These are phyloP conservation scores for Brachionus rotundiformis DNA, from an alignment of 1,140 invertebrate species.

Conservation along the genomic window DNA sequence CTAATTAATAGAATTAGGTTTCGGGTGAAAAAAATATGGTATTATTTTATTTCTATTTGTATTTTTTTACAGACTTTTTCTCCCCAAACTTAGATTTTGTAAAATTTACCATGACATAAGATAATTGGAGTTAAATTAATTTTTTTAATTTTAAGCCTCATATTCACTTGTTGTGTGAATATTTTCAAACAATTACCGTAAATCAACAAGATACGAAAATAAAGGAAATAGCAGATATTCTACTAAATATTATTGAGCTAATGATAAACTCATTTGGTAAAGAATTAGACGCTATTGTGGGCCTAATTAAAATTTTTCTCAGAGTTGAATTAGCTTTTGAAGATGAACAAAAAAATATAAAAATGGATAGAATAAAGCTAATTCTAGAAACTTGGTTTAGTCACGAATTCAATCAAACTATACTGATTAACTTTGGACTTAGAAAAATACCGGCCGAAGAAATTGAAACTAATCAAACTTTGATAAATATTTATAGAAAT, in stretches of 20 bases:
- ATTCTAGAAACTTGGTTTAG: not conserved
- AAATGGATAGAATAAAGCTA: not conserved
- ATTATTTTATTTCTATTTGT: too few relatives aligned
- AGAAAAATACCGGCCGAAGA: not conserved
- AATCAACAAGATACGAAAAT: not conserved
- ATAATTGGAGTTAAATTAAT: too few relatives aligned
- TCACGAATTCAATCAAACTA: not conserved
- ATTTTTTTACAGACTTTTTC: too few relatives aligned
- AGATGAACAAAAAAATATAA: not conserved
- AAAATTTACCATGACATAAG: too few relatives aligned
- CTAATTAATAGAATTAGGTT: too few relatives aligned
- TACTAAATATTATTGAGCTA: not conserved
- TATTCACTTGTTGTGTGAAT: not conserved
- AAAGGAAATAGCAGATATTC: not conserved
- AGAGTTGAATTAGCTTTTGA: not conserved
- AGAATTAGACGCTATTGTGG: not conserved
- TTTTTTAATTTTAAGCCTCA: not conserved
- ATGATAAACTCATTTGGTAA: not conserved
- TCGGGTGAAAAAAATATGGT: too few relatives aligned
- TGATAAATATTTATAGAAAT: slow-evolving; percentile 1
- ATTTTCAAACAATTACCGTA: not conserved
- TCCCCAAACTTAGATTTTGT: too few relatives aligned
- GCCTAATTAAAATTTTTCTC: not conserved
- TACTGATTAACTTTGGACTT: not conserved
- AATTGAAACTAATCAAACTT: not conserved